Percentiles rank a stretch among this genome's conserved stretches.
Conservation (phyloP, 2,888 invertebrate species). For the Netelia fuscicornis region DNA sequence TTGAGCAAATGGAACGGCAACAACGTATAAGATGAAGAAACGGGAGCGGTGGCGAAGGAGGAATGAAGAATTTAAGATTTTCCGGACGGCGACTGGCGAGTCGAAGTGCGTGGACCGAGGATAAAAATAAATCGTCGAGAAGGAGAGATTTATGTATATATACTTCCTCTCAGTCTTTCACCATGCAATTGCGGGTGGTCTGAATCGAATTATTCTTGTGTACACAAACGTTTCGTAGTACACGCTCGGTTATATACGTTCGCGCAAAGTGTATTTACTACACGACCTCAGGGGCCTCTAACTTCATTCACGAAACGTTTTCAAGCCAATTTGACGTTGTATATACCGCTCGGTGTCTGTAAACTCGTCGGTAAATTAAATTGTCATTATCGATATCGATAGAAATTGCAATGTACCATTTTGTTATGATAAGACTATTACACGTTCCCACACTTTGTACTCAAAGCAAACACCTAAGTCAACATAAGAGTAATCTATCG, state of each 20-base stretch:
- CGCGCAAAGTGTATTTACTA: conserved; percentile 47
- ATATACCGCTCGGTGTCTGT: not conserved
- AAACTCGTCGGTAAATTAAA: not conserved
- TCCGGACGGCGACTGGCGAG: conserved; percentile 11
- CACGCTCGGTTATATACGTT: conserved; percentile 21
- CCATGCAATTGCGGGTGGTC: conserved; percentile 54
- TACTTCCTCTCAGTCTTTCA: not conserved
- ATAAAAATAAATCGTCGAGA: conserved; percentile 61
- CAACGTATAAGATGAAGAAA: conserved; percentile 19
- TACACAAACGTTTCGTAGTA: conserved; percentile 60
- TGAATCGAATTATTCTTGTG: conserved; percentile 57
- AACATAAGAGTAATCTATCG: no score
- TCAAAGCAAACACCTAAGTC: no score
- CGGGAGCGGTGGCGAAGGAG: conserved; percentile 12
- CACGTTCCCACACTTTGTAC: no score
- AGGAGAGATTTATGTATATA: not conserved
- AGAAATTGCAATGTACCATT: no score
- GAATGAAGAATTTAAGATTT: conserved; percentile 38
- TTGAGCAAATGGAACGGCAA: conserved; percentile 42
- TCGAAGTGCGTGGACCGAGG: conserved; percentile 23
- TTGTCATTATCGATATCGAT: no score
- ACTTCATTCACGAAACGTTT: conserved; percentile 51
- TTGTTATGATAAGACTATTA: no score
- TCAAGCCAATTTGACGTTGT: conserved; percentile 13
- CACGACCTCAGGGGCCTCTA: conserved; percentile 6